Conservation (phyloP, 1,140 invertebrate species). For the Phocides pigmalion region DNA sequence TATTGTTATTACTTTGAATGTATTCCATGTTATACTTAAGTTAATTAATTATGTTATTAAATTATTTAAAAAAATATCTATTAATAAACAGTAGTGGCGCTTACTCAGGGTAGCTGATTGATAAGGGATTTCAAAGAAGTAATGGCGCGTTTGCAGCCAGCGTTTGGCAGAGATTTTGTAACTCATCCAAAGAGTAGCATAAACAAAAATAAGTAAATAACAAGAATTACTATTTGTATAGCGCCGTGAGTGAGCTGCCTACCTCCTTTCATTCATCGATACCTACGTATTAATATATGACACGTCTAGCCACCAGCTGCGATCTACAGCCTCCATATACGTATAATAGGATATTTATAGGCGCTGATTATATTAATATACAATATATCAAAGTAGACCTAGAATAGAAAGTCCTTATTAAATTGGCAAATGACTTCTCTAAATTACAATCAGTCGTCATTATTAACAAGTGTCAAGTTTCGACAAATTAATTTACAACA, state of each 20-base stretch:
- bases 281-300: constrained; percentile 27
- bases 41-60: too few species aligned
- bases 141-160: too few species aligned
- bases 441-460: constrained; percentile 18
- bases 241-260: constrained; percentile 1
- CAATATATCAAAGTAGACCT: constrained; percentile 26
- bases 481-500: constrained; percentile 21
- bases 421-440: constrained; percentile 2
- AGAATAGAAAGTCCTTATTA: constrained; percentile 25
- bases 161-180: too few species aligned
- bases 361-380: constrained; percentile 10
- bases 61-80: too few species aligned
- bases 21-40: too few species aligned
- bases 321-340: constrained; percentile 20
- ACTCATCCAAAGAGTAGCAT: too few species aligned
- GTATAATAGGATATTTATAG: constrained; percentile 30
- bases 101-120: too few species aligned
- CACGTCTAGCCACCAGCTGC: constrained; percentile 19
- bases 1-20: too few species aligned
- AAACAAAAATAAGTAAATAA: too few species aligned
- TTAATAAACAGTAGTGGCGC: too few species aligned
- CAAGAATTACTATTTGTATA: background rate
- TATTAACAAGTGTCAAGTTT: constrained; percentile 17
- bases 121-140: too few species aligned
- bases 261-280: constrained; percentile 33